These are phyloP conservation scores for Gonioctena quinquepunctata DNA, from an alignment of 1,140 invertebrate genomes.

Conservation along the genomic window DNA sequence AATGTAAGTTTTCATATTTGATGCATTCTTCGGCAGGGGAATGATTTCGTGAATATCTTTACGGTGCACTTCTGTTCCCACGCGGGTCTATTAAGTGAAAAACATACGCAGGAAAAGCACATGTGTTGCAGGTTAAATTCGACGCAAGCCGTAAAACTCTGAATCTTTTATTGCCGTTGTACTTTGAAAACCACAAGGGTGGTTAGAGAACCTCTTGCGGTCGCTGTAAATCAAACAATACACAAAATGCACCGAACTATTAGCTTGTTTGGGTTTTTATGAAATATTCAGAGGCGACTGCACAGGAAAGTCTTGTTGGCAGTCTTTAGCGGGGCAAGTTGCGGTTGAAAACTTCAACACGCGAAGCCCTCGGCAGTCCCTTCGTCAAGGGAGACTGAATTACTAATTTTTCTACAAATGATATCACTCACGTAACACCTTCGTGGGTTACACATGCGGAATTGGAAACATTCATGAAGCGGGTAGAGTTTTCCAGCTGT, in stretches of 20 bases:
- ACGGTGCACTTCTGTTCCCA: neutral
- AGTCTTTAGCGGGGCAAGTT: neutral
- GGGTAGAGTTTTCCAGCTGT: neutral
- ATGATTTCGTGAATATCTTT: neutral
- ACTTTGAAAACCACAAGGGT: slow-evolving; percentile 20
- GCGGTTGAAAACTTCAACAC: slow-evolving; percentile 2
- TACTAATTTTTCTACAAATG: neutral
- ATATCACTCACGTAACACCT: neutral
- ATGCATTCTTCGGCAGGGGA: neutral
- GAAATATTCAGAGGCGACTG: slow-evolving; percentile 2
- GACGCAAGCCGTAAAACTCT: slow-evolving; percentile 3
- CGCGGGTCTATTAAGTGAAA: neutral
- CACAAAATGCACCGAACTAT: slow-evolving; percentile 12
- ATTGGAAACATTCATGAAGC: neutral
- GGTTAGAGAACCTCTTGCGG: slow-evolving; percentile 21
- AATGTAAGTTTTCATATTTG: neutral
- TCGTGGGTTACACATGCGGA: neutral
- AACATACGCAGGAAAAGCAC: neutral
- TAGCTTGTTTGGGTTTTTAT: slow-evolving; percentile 17
- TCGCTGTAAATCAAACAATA: slow-evolving; percentile 23
- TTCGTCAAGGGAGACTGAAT: neutral
- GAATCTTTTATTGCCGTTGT: slow-evolving; percentile 20
- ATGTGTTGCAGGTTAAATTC: neutral
- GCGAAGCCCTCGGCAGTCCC: neutral
- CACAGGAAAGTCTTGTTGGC: neutral